Base-by-base conservation (phyloP, 1,140 invertebrate genomes). In the Tyrophagus putrescentiae region DNA sequence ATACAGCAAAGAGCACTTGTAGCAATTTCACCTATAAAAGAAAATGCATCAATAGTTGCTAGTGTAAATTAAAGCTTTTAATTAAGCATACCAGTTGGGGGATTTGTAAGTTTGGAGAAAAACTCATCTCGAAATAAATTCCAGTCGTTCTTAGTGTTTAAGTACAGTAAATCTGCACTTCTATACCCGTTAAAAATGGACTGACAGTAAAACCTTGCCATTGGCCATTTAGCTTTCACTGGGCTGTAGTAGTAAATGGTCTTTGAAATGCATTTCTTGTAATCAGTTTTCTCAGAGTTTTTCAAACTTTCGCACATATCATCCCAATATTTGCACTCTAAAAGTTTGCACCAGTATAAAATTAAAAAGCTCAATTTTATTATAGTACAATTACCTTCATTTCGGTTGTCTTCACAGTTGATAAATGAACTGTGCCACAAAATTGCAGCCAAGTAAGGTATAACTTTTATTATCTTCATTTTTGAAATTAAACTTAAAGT, bases 281-380 rank as follows among this genome's bases (percentile, higher is more conserved):
- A 29, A 13, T 33, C 6, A 42, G n/a, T n/a, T n/a, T n/a, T n/a
- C n/a, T n/a, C n/a, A n/a, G n/a, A n/a, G n/a, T n/a, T n/a, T n/a
- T n/a, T n/a, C 25, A 23, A 42, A 42, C 18, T 42, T 31, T 11
- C 25, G 25, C 52, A 54, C 25, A 32, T 32, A 21, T 29, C 11
- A 33, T 54, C n/a, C 52, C 52, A 54, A 3, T 54, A 13, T n/a
- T 13, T 4, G 39, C 52, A 54, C 39, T 54, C 52, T 27, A 18
- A n/a, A n/a, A n/a, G n/a, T n/a, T n/a, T n/a, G n/a, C n/a, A n/a
- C n/a, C n/a, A n/a, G n/a, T n/a, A n/a, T n/a, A n/a, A n/a, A n/a
- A n/a, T 39, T 39, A 39, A 13, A 39, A 39, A 39, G 21, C 13
- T 13, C 36, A 39, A 39, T 39, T 39, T 13, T n/a, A n/a, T n/a